A percentile compares a stretch with the other conserved stretches of the same genome.
Conservation (phyloP, 2,113 vertebrate genomes). For the Otis tarda region DNA sequence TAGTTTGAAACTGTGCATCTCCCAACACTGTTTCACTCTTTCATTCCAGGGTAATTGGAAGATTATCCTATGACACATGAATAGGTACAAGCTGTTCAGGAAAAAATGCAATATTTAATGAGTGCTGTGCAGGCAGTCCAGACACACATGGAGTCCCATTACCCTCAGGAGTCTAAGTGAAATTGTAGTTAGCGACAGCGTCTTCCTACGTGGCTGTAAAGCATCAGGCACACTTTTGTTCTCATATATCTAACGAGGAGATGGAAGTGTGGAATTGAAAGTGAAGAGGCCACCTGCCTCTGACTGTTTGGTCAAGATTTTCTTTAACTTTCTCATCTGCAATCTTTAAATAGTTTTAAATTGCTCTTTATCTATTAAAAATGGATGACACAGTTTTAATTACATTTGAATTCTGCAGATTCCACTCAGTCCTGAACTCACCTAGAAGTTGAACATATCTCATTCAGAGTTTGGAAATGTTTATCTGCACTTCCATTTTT, state of each 20-base stretch:
- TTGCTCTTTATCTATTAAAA: neutral
- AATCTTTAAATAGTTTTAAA: neutral
- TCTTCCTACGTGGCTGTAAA: neutral
- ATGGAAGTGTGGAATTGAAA: neutral
- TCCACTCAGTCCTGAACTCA: neutral
- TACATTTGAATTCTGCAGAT: neutral
- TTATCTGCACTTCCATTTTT: neutral
- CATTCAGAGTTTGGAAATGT: neutral
- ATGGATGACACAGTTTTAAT: neutral
- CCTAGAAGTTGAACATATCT: neutral
- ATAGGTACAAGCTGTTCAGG: conserved; percentile 16
- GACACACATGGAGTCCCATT: neutral
- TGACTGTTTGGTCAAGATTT: neutral
- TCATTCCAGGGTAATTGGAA: conserved; percentile 5
- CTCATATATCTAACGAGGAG: neutral
- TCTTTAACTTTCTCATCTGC: neutral
- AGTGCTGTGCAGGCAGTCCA: neutral
- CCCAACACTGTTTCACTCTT: neutral
- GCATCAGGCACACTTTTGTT: conserved; percentile 11
- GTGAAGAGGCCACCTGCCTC: neutral
- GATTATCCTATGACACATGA: neutral
- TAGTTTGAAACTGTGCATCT: neutral
- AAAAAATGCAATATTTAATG: neutral
- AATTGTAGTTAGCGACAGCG: neutral
- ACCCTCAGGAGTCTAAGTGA: neutral